A percentile compares a stretch with the other conserved stretches of the same genome.
These are phyloP conservation scores for Okamejei kenojei DNA, from an alignment of 2,797 vertebrate species.

Conservation along the genomic window DNA sequence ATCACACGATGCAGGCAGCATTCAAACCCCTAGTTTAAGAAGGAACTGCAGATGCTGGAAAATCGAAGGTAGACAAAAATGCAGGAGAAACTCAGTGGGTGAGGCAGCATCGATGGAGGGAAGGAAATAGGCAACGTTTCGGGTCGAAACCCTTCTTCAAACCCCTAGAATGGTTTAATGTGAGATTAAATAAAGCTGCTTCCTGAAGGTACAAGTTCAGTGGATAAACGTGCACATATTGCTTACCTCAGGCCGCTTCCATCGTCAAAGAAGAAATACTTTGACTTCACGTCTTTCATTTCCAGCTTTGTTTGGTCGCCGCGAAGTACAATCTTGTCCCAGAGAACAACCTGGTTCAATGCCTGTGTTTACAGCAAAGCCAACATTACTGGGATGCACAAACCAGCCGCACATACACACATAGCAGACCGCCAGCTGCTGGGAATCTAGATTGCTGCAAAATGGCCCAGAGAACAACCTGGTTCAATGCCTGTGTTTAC, in stretches of 20 bases:
- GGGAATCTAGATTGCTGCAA: neutral
- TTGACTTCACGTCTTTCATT: slow-evolving; percentile 87
- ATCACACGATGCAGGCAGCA: neutral
- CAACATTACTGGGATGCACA: too few species aligned
- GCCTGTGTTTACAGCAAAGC: slow-evolving; percentile 55
- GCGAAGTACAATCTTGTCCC: slow-evolving; percentile 92
- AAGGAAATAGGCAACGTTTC: too few species aligned
- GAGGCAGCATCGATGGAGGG: too few species aligned
- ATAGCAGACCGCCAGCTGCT: neutral
- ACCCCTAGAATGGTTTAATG: neutral
- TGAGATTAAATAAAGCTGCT: neutral
- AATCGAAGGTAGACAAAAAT: too few species aligned
- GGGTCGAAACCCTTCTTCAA: neutral
- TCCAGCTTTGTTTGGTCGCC: slow-evolving; percentile 82
- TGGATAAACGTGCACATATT: slow-evolving; percentile 8
- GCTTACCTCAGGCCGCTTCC: slow-evolving; percentile 89
- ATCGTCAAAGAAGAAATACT: slow-evolving; percentile 97
- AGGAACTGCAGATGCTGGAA: too few species aligned
- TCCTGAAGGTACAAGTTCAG: neutral
- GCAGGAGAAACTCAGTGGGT: too few species aligned
- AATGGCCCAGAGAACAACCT: slow-evolving; percentile 87
- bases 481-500: slow-evolving; percentile 75
- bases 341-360: slow-evolving; percentile 93
- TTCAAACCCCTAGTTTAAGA: neutral
- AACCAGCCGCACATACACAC: slow-evolving; percentile 22